Conservation (phyloP, 2,888 invertebrate species). For the Meiosimyza platycephala region DNA sequence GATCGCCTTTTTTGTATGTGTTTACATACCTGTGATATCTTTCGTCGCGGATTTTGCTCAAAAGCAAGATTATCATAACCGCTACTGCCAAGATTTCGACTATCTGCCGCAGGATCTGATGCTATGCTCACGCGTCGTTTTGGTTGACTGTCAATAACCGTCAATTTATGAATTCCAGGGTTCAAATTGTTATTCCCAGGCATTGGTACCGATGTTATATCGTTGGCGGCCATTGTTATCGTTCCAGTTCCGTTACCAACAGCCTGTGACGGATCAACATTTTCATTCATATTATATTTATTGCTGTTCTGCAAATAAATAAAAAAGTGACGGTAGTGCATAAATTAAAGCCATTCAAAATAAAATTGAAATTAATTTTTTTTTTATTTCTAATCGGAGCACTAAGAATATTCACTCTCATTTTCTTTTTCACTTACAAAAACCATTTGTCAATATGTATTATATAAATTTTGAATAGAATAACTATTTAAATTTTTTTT, state of each 20-base stretch:
- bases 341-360: no score
- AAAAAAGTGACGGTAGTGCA: no score
- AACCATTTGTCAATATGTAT: no score
- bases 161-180: slow-evolving; percentile 49
- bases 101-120: slow-evolving; percentile 69
- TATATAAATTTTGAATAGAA: no score
- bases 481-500: no score
- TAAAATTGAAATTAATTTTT: no score
- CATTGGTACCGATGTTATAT: slow-evolving; percentile 48
- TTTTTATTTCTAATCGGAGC: no score
- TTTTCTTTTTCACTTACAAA: no score
- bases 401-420: no score
- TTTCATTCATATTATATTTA: slow-evolving; percentile 49
- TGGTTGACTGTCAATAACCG: slow-evolving; percentile 63
- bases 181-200: slow-evolving; percentile 42
- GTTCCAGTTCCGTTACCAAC: slow-evolving; percentile 27
- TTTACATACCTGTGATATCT: slow-evolving; percentile 65
- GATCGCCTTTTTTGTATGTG: not conserved
- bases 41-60: slow-evolving; percentile 70
- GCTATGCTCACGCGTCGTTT: slow-evolving; percentile 75
- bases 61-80: slow-evolving; percentile 76
- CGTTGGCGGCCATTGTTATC: slow-evolving; percentile 50
- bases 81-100: slow-evolving; percentile 64
- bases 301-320: no score
- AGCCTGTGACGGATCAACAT: slow-evolving; percentile 26